Conservation (phyloP, 2,797 vertebrate species). For the Platalea minor region DNA sequence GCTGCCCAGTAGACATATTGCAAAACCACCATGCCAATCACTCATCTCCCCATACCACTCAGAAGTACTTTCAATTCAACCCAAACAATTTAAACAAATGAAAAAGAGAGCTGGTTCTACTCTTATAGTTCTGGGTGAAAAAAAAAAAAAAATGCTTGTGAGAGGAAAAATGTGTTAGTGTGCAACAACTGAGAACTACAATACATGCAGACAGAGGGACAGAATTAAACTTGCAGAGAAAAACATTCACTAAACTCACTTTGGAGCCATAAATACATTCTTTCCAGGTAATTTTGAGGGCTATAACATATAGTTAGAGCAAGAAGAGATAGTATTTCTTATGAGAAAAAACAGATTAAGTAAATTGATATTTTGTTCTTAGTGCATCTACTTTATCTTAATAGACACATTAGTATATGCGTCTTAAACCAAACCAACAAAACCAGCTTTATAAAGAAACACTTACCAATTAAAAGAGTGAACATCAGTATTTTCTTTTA, state of each 20-base stretch:
- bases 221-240: background rate
- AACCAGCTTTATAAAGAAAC: background rate
- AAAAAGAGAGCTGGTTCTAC: background rate
- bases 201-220: background rate
- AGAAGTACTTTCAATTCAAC: background rate
- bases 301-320: background rate
- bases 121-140: background rate
- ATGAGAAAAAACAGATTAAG: background rate
- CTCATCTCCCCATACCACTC: background rate
- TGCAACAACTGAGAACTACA: background rate
- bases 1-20: background rate
- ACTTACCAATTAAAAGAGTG: background rate
- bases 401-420: background rate
- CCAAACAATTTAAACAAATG: background rate
- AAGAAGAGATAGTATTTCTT: background rate
- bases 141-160: background rate
- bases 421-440: background rate
- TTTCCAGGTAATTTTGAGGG: background rate
- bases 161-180: background rate
- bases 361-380: background rate
- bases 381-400: background rate
- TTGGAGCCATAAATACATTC: background rate
- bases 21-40: background rate
- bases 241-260: background rate
- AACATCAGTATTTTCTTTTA: background rate